Conservation (phyloP, 2,797 vertebrate genomes). For the Bovichtus diacanthus region DNA sequence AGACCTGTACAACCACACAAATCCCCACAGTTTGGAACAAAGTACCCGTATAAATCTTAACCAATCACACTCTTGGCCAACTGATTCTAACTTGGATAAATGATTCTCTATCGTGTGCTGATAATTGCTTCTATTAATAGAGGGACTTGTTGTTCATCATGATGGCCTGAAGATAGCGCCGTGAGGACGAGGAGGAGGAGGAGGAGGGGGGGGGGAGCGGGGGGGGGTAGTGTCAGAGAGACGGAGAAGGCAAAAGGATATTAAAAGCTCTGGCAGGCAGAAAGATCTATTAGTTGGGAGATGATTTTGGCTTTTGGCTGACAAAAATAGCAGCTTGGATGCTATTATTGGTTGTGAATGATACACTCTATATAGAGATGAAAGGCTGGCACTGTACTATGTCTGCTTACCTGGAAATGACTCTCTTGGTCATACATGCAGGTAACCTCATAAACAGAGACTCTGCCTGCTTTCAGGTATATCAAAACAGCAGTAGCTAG, state of each 20-base stretch:
- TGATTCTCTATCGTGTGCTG: slow-evolving; percentile 30
- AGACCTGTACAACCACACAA: background rate
- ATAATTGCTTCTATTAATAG: slow-evolving; percentile 75
- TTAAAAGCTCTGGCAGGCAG: slow-evolving; percentile 64
- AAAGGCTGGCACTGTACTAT: slow-evolving; percentile 56
- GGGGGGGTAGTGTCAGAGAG: background rate
- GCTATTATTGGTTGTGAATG: slow-evolving; percentile 69
- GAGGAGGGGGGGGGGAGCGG: background rate
- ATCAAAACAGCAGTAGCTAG: slow-evolving; percentile 24
- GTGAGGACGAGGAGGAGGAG: background rate
- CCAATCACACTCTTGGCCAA: slow-evolving; percentile 14
- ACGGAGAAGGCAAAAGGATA: slow-evolving; percentile 39
- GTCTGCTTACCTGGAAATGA: slow-evolving; percentile 28
- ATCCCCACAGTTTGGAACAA: background rate
- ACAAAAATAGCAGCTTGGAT: slow-evolving; percentile 72
- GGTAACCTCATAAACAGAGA: slow-evolving; percentile 34
- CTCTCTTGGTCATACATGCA: slow-evolving; percentile 31
- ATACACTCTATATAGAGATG: slow-evolving; percentile 62
- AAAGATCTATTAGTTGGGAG: slow-evolving; percentile 48
- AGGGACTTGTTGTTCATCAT: slow-evolving; percentile 61
- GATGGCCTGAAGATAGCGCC: slow-evolving; percentile 42
- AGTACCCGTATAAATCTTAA: slow-evolving; percentile 15
- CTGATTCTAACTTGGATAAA: slow-evolving; percentile 57
- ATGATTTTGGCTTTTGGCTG: slow-evolving; percentile 59
- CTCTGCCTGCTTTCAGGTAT: slow-evolving; percentile 9